Evolutionary conservation across 2,113 vertebrate species (phyloP).

Genomic region (Petromus typicus): DNA sequence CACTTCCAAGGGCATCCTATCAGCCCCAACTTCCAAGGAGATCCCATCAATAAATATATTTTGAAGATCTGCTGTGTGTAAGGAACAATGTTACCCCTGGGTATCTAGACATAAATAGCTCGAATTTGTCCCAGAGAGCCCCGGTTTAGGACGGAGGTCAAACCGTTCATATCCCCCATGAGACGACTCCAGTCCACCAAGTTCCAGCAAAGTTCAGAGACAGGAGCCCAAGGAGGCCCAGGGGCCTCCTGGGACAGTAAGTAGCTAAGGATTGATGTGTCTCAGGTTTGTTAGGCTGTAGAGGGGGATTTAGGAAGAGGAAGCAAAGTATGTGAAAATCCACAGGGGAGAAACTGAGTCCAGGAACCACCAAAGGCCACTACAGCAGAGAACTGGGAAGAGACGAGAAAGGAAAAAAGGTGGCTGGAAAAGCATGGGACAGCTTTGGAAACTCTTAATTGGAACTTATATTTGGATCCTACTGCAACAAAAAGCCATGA

Average conservation of each 20-base stretch:
- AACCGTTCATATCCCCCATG: not conserved
- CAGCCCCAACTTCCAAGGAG: too few relatives aligned
- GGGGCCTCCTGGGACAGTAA: fast-evolving
- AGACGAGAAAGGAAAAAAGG: not conserved
- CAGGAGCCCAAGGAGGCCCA: too few relatives aligned
- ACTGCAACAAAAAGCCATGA: not conserved
- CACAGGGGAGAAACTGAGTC: not conserved
- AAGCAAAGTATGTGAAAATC: not conserved
- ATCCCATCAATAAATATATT: not conserved
- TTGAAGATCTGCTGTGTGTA: not conserved
- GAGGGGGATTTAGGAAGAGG: not conserved
- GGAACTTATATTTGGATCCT: not conserved
- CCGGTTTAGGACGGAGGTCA: not conserved
- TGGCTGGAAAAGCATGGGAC: not conserved
- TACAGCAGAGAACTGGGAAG: not conserved
- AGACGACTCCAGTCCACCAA: too few relatives aligned
- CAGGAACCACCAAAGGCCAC: not conserved
- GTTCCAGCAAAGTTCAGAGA: not conserved
- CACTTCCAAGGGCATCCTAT: not conserved
- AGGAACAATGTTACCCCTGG: not conserved
- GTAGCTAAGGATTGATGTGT: not conserved
- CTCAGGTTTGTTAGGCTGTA: not conserved
- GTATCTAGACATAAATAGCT: not conserved
- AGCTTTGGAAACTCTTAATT: not conserved
- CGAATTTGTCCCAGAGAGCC: not conserved